Base-by-base conservation (phyloP, 2,797 vertebrate species). In the Lutjanus campechanus region DNA sequence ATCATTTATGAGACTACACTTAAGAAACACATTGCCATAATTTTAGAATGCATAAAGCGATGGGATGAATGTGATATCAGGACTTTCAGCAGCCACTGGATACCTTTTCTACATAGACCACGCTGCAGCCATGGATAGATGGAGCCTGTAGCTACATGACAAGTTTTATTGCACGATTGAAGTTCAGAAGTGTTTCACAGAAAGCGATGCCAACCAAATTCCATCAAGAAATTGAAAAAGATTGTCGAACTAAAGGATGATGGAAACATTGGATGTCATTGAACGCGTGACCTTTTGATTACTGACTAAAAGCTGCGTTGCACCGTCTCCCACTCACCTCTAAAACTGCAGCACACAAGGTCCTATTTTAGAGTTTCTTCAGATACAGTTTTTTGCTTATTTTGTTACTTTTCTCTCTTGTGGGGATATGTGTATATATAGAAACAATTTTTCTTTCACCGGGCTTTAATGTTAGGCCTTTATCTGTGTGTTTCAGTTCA, bases 401-500 rank as follows among this genome's bases (percentile, higher is more conserved):
- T 79, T 53, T 53, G 43, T 81, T 60, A 51, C 81, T 85, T 73
- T 41, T 3, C 47, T 25, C 54, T 49, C 46, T 36, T 50, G 67
- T 53, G 63, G 0, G 47, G 9, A 69, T 49, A 7, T 63, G 47
- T 64, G 51, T 85, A 77, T 77, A 65, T 77, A 81, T 77, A 88
- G 54, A 49, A 49, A 65, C 69, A 1, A 51, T 81, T 77, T 44
- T 82, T 86, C 77, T 68, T 73, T 58, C 41, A 16, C 47, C 2
- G 1, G 68, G 41, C 81, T 29, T 76, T 82, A 84, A 90, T 83
- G 78, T 79, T 51, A 1, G 58, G 71, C 64, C 77, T 85, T 89
- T 89, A 85, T 91, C 76, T 76, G 62, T 54, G 67, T 79, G 47
- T 63, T 82, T 72, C 59, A 67, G 29, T 80, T 84, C 77, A 80